Evolutionary conservation across 2,888 invertebrate genomes (phyloP).

Genomic region (Drosophila macrospina): DNA sequence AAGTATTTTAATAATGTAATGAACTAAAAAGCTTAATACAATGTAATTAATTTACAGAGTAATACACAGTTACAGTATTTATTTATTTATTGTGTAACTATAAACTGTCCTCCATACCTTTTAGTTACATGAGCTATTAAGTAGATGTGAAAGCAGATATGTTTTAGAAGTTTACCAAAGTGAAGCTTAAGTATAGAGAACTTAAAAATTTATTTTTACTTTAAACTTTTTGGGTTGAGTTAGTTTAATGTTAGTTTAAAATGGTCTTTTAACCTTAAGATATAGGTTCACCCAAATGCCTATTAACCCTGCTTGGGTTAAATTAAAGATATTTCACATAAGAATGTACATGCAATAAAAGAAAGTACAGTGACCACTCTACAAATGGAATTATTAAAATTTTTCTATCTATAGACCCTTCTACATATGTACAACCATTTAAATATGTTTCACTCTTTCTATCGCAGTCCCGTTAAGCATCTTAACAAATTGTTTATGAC

Average conservation of each 20-base stretch:
- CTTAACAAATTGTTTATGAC: slow-evolving; percentile 13
- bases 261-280: slow-evolving; percentile 17
- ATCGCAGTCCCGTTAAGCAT: slow-evolving; percentile 13
- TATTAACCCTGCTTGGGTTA: slow-evolving; percentile 12
- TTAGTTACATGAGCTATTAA: background rate
- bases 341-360: too few relatives aligned
- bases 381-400: too few relatives aligned
- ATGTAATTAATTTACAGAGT: background rate
- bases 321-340: background rate
- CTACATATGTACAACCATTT: background rate
- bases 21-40: background rate
- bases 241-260: slow-evolving; percentile 12
- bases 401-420: background rate
- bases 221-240: background rate
- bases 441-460: slow-evolving; percentile 1
- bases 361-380: too few relatives aligned
- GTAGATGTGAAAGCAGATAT: background rate
- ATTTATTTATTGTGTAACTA: too few relatives aligned
- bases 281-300: slow-evolving; percentile 14
- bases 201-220: background rate
- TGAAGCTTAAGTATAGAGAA: background rate
- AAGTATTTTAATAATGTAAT: slow-evolving; percentile 15
- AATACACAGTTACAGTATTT: background rate
- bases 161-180: background rate
- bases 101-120: background rate